Conservation (phyloP, 2,888 invertebrate species). For the Desoria tigrina region DNA sequence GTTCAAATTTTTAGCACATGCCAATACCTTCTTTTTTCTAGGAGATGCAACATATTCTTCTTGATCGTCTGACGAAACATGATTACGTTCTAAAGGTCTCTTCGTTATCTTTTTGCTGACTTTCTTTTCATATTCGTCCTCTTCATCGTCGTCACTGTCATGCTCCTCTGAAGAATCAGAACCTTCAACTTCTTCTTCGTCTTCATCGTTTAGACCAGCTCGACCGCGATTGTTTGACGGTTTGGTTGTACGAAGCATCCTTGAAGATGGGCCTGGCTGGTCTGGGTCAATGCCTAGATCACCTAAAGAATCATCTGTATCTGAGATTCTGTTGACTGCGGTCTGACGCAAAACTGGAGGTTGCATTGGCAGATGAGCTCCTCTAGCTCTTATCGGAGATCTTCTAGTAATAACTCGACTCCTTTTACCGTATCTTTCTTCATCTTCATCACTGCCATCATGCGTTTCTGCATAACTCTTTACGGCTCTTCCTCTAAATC, state of each 20-base stretch:
- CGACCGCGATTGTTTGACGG: constrained; percentile 54
- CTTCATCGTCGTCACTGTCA: constrained; percentile 44
- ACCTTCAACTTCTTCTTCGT: constrained; percentile 51
- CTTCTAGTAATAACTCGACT: constrained; percentile 23
- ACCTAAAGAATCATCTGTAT: constrained; percentile 48
- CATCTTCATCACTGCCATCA: constrained; percentile 35
- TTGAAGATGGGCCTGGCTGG: constrained; percentile 47
- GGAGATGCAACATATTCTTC: constrained; percentile 51
- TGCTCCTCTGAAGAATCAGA: constrained; percentile 34
- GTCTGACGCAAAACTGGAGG: constrained; percentile 29
- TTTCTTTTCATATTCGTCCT: constrained; percentile 27
- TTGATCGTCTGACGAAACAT: constrained; percentile 54
- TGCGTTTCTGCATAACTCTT: constrained; percentile 43
- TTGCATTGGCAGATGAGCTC: constrained; percentile 18
- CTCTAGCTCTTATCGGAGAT: constrained; percentile 27
- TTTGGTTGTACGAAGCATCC: constrained; percentile 17
- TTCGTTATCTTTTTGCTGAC: background rate
- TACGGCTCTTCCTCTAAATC: constrained; percentile 32
- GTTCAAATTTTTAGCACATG: too few species aligned
- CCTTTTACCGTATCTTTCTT: constrained; percentile 14
- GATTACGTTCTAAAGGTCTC: constrained; percentile 14
- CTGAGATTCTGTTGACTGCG: background rate
- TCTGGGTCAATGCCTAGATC: constrained; percentile 54
- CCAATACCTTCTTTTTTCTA: constrained; percentile 33
- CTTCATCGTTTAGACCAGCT: constrained; percentile 55